Evolutionary conservation across 2,797 vertebrate genomes (phyloP).

Genomic region (Delichon dasypus): DNA sequence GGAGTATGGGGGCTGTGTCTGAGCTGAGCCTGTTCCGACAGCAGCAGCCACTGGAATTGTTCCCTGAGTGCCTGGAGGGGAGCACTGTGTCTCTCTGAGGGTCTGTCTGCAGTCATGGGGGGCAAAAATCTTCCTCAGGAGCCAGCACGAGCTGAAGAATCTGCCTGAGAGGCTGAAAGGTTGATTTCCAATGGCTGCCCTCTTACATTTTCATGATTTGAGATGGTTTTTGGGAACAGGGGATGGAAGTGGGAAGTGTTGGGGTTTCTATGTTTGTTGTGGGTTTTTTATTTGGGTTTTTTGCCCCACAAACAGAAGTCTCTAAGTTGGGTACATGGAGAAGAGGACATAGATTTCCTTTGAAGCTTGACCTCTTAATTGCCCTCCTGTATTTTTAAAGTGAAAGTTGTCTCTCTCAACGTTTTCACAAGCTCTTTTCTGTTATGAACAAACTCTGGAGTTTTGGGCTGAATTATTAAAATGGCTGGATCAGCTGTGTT

Average conservation of each 20-base stretch:
- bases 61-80: neutral
- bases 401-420: neutral
- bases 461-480: neutral
- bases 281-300: neutral
- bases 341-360: neutral
- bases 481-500: neutral
- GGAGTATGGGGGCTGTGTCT: rapidly evolving
- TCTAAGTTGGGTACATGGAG: neutral
- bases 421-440: neutral
- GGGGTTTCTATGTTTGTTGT: neutral
- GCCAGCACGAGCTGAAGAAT: neutral
- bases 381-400: neutral
- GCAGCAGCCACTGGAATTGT: neutral
- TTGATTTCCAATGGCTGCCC: neutral
- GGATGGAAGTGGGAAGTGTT: no score
- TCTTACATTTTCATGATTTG: neutral
- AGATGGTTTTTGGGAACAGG: neutral
- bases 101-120: neutral
- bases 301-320: neutral
- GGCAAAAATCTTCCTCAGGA: neutral
- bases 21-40: neutral
- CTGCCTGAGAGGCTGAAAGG: neutral
- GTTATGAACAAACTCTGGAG: neutral
- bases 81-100: neutral
- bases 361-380: neutral